Conservation (phyloP, 2,113 vertebrate species). For the Hucho hucho region DNA sequence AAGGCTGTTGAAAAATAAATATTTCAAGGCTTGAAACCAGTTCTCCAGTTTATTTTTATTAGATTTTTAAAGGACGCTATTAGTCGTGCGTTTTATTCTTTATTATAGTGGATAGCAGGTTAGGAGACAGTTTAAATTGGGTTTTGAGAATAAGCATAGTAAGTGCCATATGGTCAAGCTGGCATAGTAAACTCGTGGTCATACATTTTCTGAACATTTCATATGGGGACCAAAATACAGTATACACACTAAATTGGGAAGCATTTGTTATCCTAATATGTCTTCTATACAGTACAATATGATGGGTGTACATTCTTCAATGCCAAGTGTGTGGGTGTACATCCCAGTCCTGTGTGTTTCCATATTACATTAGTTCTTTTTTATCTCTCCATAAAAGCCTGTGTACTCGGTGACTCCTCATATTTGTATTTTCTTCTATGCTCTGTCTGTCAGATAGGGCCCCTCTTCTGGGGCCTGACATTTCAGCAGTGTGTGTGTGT, state of each 20-base stretch:
- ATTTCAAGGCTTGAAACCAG: not conserved
- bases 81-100: too few species aligned
- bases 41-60: not conserved
- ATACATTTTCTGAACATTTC: too few species aligned
- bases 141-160: not conserved
- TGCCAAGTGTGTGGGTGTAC: not conserved
- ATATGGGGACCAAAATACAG: too few species aligned
- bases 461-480: constrained; percentile 58
- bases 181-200: too few species aligned
- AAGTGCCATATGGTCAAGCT: too few species aligned
- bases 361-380: too few species aligned
- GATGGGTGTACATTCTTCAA: not conserved
- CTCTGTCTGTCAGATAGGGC: constrained; percentile 28
- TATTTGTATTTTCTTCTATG: constrained; percentile 33
- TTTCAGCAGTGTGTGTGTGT: constrained; percentile 42
- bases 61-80: too few species aligned
- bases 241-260: not conserved
- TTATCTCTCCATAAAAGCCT: too few species aligned
- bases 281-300: not conserved
- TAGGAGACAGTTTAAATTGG: not conserved
- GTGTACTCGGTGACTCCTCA: constrained; percentile 1
- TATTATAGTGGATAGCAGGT: not conserved
- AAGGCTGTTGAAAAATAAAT: not conserved
- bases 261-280: not conserved
- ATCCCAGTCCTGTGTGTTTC: not conserved